phyloP scores from a whole-genome alignment of 2,888 invertebrate species.

The Uropetala carovei region DNA sequence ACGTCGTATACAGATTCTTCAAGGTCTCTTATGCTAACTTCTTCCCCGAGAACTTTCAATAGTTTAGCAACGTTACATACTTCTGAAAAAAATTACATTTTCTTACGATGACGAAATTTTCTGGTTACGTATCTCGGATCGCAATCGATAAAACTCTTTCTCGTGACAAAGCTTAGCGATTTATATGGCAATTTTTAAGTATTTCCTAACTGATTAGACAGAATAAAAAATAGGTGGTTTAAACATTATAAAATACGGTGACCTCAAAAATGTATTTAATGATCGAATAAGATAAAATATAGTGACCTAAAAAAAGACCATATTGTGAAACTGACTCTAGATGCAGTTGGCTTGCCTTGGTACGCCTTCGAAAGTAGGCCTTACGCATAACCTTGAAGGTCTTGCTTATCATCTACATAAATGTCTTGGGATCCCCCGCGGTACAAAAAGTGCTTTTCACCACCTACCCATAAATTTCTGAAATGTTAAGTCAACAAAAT shows the following conservation, averaged over 20 bases:
- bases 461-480: neutral
- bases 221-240: neutral
- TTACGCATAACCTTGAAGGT: constrained; percentile 24
- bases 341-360: constrained; percentile 33
- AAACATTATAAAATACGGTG: neutral
- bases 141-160: neutral
- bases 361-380: constrained; percentile 37
- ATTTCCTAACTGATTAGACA: neutral
- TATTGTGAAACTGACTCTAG: constrained; percentile 30
- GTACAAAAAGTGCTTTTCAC: neutral
- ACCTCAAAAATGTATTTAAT: neutral
- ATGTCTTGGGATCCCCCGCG: neutral
- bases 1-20: too few relatives aligned
- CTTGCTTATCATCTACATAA: neutral
- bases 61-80: neutral
- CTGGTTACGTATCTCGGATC: neutral
- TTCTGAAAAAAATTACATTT: neutral
- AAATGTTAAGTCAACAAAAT: too few relatives aligned
- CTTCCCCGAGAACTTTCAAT: neutral
- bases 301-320: constrained; percentile 41
- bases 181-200: neutral
- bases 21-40: too few relatives aligned
- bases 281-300: constrained; percentile 21
- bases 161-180: neutral
- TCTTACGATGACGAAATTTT: neutral